Conservation (phyloP, 2,888 invertebrate genomes). For the Dryocosmus kuriphilus region DNA sequence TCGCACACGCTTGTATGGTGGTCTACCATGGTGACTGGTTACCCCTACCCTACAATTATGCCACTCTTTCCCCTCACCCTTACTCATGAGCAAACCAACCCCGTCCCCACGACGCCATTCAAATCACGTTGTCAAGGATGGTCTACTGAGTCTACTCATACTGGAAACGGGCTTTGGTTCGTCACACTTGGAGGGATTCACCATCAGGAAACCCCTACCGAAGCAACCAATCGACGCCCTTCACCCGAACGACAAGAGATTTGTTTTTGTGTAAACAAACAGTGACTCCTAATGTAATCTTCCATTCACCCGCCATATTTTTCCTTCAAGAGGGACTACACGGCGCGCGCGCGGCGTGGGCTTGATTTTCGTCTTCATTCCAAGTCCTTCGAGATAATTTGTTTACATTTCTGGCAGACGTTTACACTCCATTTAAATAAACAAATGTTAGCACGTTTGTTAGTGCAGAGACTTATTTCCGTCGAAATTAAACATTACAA, state of each 20-base stretch:
- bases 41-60: constrained; percentile 35
- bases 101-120: constrained; percentile 20
- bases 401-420: constrained; percentile 28
- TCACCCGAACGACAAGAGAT: not conserved
- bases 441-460: constrained; percentile 13
- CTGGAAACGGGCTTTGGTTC: constrained; percentile 1
- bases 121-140: constrained; percentile 13
- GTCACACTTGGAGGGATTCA: constrained; percentile 20
- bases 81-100: constrained; percentile 7
- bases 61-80: not conserved
- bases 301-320: constrained; percentile 28
- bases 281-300: constrained; percentile 36
- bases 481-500: not conserved
- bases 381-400: constrained; percentile 15
- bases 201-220: not conserved
- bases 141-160: too few species aligned
- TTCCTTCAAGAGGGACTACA: constrained; percentile 19
- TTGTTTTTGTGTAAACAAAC: constrained; percentile 32
- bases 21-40: constrained; percentile 40
- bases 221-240: constrained; percentile 19
- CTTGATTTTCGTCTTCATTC: constrained; percentile 36
- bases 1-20: constrained; percentile 44
- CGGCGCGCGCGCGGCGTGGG: not conserved
- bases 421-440: constrained; percentile 28
- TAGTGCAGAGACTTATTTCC: constrained; percentile 15